Evolutionary conservation across 2,888 invertebrate species (phyloP).

Genomic region (Spodoptera littoralis): DNA sequence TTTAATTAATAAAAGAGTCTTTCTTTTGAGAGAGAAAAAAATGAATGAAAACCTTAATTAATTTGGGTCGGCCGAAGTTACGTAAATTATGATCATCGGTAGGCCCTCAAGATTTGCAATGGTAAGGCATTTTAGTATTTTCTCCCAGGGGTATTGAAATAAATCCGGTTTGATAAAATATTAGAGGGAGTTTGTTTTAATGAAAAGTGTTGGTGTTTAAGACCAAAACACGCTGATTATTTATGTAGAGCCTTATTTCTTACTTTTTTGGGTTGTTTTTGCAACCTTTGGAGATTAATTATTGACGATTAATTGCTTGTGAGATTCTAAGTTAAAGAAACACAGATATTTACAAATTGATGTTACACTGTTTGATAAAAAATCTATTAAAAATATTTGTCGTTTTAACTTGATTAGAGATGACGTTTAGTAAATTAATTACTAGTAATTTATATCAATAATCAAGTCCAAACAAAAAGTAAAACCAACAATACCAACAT

Average conservation of each 20-base stretch:
- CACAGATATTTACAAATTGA: too few species aligned
- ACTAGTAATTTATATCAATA: too few species aligned
- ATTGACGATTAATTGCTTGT: too few species aligned
- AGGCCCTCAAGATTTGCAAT: slow-evolving; percentile 70
- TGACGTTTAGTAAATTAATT: too few species aligned
- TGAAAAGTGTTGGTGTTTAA: slow-evolving; percentile 26
- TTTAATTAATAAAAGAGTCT: slow-evolving; percentile 85
- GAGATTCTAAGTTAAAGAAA: too few species aligned
- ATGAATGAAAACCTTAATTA: slow-evolving; percentile 84
- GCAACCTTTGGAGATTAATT: too few species aligned
- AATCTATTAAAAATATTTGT: too few species aligned
- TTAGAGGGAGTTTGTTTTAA: slow-evolving; percentile 18
- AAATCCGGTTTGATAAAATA: slow-evolving; percentile 18
- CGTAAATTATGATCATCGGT: slow-evolving; percentile 81
- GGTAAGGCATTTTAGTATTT: slow-evolving; percentile 58
- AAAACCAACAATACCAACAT: background rate
- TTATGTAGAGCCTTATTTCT: too few species aligned
- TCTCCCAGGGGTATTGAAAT: slow-evolving; percentile 22
- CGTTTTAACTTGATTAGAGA: too few species aligned
- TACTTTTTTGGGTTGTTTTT: too few species aligned
- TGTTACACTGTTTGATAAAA: too few species aligned
- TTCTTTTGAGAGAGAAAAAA: slow-evolving; percentile 71
- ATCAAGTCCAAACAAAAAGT: slow-evolving; percentile 15
- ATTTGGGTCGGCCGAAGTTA: slow-evolving; percentile 76
- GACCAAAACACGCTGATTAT: slow-evolving; percentile 18